Conservation (phyloP, 2,888 invertebrate genomes). For the Rotaria macrura region DNA sequence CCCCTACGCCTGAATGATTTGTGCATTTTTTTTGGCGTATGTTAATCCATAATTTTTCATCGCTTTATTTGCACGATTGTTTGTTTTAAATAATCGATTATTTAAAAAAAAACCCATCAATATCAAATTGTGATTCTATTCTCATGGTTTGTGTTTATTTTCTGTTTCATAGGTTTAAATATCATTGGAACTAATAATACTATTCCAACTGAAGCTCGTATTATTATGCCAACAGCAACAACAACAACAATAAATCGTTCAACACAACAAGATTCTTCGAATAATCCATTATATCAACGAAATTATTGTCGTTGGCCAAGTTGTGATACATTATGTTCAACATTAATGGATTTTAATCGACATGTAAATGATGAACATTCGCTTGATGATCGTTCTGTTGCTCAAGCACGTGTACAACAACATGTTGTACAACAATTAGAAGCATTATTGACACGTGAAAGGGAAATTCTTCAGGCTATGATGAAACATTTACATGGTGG, state of each 20-base stretch:
- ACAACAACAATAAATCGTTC: not conserved
- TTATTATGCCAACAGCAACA: not conserved
- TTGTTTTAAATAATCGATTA: not conserved
- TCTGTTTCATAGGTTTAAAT: not conserved
- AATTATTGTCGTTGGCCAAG: conserved; percentile 96
- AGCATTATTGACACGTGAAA: conserved; percentile 62
- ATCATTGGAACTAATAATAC: not conserved
- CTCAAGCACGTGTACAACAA: conserved; percentile 91
- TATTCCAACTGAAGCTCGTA: not conserved
- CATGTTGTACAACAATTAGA: conserved; percentile 60
- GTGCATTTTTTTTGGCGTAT: not conserved
- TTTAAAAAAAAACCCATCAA: too few relatives aligned
- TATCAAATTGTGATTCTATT: not conserved
- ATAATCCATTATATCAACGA: conserved; percentile 55
- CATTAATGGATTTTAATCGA: conserved; percentile 76
- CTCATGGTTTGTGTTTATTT: not conserved
- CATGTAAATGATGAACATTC: conserved; percentile 85
- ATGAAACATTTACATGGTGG: conserved; percentile 76
- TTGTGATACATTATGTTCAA: conserved; percentile 84
- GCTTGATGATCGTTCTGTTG: conserved; percentile 82
- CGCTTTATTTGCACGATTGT: not conserved
- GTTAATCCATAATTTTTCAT: not conserved
- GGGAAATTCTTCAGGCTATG: conserved; percentile 85
- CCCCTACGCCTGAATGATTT: not conserved
- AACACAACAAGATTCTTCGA: not conserved